Conservation (phyloP, 2,797 vertebrate species). For the Rachycentron canadum region DNA sequence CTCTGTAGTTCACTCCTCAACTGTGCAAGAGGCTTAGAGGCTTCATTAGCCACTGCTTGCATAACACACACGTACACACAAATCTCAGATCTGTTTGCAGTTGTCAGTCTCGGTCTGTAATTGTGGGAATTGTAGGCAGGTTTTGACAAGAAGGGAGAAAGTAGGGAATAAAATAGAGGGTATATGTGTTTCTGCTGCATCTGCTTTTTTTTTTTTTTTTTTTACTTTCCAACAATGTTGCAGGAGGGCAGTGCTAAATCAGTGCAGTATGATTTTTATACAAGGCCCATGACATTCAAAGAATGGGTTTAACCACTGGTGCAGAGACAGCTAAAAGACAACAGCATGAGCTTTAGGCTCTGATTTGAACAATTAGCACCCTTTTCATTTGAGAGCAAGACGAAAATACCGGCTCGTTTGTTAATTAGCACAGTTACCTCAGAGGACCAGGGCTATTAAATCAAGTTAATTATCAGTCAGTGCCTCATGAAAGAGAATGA, state of each 20-base stretch:
- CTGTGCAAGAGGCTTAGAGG: neutral
- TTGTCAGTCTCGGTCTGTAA: neutral
- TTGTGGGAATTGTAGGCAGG: neutral
- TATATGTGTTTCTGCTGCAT: neutral
- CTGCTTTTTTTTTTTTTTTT: neutral
- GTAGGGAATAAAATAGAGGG: neutral
- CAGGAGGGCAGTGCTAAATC: neutral
- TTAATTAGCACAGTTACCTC: constrained; percentile 75
- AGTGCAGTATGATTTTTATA: neutral
- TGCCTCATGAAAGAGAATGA: constrained; percentile 51
- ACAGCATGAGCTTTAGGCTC: constrained; percentile 37
- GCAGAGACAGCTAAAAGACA: constrained; percentile 17
- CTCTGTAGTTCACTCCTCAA: neutral
- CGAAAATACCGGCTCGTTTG: constrained; percentile 70
- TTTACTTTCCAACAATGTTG: neutral
- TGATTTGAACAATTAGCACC: constrained; percentile 59
- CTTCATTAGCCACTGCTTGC: neutral
- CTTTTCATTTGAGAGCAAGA: constrained; percentile 61
- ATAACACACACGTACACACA: neutral
- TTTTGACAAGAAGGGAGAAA: neutral
- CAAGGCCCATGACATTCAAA: neutral
- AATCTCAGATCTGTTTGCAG: neutral
- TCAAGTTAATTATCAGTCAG: constrained; percentile 77
- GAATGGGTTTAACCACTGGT: neutral
- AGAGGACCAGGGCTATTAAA: constrained; percentile 65